A percentile compares a stretch with the other conserved stretches of the same genome.
Evolutionary conservation across 1,140 invertebrate species (phyloP).

Genomic region (Drosophila setifemur): DNA sequence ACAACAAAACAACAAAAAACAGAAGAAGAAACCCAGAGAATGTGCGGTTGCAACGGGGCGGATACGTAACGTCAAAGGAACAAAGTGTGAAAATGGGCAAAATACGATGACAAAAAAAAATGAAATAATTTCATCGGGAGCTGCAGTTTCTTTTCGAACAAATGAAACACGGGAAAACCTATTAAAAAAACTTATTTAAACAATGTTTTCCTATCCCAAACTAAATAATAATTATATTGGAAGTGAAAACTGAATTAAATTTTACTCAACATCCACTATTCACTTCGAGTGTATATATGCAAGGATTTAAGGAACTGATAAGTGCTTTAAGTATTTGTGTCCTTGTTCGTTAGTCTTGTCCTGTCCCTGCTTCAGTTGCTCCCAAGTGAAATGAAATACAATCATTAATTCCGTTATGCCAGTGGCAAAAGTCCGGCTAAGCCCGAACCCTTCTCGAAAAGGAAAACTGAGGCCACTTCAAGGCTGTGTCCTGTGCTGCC

Average conservation of each 20-base stretch:
- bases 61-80: not conserved
- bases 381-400: conserved; percentile 62
- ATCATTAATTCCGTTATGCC: conserved; percentile 71
- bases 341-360: not conserved
- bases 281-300: too few species aligned
- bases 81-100: too few species aligned
- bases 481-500: not conserved
- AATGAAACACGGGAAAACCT: too few species aligned
- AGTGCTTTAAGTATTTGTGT: conserved; percentile 11
- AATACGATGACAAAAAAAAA: too few species aligned
- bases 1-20: not conserved
- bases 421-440: conserved; percentile 34
- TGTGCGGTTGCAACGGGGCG: not conserved
- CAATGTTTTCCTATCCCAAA: too few species aligned
- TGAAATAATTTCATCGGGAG: too few species aligned
- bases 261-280: too few species aligned
- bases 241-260: too few species aligned
- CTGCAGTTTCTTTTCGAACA: too few species aligned
- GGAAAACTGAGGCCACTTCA: not conserved
- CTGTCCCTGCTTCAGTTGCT: not conserved
- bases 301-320: conserved; percentile 13
- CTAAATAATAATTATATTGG: not conserved
- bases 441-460: conserved; percentile 1
- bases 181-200: too few species aligned
- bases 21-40: not conserved